These are phyloP conservation scores for Stictocephala bisonia DNA, from an alignment of 2,888 invertebrate species.

Conservation along the genomic window DNA sequence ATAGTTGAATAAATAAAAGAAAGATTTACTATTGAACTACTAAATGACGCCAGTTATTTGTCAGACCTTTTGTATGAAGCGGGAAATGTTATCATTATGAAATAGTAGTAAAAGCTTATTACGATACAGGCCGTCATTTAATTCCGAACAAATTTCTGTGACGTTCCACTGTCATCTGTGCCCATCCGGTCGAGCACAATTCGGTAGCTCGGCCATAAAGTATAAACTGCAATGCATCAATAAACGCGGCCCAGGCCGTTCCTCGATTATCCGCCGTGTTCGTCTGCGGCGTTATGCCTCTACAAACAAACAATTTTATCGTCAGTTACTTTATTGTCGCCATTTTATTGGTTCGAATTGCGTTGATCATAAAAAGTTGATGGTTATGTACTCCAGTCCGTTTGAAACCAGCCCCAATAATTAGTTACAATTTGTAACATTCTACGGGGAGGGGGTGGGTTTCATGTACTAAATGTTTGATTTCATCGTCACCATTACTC, in stretches of 20 bases:
- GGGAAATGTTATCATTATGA: no score
- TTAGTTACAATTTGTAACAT: constrained; percentile 36
- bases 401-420: constrained; percentile 11
- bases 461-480: constrained; percentile 28
- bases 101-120: no score
- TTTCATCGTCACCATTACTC: background rate
- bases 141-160: no score
- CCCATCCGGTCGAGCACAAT: no score
- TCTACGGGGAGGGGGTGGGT: background rate
- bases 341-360: constrained; percentile 35
- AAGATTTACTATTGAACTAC: no score
- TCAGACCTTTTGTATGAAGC: no score
- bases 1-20: no score
- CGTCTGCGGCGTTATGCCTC: background rate
- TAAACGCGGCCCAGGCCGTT: background rate
- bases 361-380: constrained; percentile 17
- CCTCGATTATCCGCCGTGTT: no score
- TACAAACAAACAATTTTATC: constrained; percentile 36
- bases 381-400: background rate
- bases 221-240: constrained; percentile 21
- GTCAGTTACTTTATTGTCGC: constrained; percentile 32
- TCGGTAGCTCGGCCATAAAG: background rate
- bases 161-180: no score
- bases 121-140: no score
- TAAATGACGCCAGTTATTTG: no score